These are phyloP conservation scores for Taeniopygia guttata DNA, from an alignment of 2,797 vertebrate species.

Conservation along the genomic window DNA sequence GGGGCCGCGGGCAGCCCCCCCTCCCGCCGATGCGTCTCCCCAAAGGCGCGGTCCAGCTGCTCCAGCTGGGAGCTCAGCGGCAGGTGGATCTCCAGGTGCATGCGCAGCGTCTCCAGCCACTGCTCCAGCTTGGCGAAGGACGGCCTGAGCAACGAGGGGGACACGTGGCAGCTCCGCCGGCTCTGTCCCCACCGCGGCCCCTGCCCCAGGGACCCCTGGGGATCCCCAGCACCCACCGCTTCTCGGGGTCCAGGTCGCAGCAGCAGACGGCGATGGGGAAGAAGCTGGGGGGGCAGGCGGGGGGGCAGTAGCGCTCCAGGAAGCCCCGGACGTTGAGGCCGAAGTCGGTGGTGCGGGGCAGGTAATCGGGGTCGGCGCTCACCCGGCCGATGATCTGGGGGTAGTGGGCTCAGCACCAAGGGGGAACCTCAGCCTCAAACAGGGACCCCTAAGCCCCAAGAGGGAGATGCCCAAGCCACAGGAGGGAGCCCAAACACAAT, in stretches of 20 bases:
- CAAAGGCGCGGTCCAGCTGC: slow-evolving; percentile 86
- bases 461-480: background rate
- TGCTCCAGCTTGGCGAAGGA: slow-evolving; percentile 90
- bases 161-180: background rate
- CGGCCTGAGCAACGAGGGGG: slow-evolving; percentile 73
- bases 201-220: background rate
- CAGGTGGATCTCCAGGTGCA: slow-evolving; percentile 90
- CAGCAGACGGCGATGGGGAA: slow-evolving; percentile 92
- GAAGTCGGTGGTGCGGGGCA: slow-evolving; percentile 91
- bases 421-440: background rate
- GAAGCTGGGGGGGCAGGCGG: slow-evolving; percentile 86
- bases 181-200: fast-evolving
- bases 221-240: slow-evolving; percentile 78
- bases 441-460: background rate
- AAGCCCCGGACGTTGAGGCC: slow-evolving; percentile 93
- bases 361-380: slow-evolving; percentile 95
- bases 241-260: slow-evolving; percentile 95
- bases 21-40: slow-evolving; percentile 80
- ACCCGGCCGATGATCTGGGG: slow-evolving; percentile 92
- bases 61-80: slow-evolving; percentile 89
- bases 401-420: background rate
- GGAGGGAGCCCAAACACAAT: background rate
- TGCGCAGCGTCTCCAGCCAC: slow-evolving; percentile 91
- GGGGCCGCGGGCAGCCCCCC: slow-evolving; percentile 82
- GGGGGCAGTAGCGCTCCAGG: slow-evolving; percentile 90